Conservation (phyloP, 2,888 invertebrate species). For the Agrotis ipsilon region DNA sequence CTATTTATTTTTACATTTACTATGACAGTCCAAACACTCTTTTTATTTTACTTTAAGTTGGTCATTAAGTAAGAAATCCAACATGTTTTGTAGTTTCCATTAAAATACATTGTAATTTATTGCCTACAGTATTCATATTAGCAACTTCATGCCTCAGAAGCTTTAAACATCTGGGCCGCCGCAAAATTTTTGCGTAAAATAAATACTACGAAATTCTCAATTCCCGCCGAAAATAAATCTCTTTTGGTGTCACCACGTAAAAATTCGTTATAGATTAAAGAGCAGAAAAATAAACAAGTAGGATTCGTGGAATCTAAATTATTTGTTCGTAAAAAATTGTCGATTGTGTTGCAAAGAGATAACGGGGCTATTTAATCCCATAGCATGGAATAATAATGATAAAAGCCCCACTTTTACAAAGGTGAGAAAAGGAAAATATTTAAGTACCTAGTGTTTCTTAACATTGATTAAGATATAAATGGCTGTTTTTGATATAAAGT, state of each 20-base stretch:
- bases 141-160: constrained; percentile 13
- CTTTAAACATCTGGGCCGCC: constrained; percentile 20
- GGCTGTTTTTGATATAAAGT: too few relatives aligned
- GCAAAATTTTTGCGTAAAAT: constrained; percentile 44
- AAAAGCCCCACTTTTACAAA: constrained; percentile 31
- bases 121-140: constrained; percentile 7
- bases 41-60: too few relatives aligned
- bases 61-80: not conserved
- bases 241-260: constrained; percentile 42
- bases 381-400: not conserved
- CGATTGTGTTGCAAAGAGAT: constrained; percentile 60
- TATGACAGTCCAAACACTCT: not conserved
- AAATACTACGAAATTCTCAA: constrained; percentile 45
- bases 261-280: constrained; percentile 62
- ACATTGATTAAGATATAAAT: too few relatives aligned
- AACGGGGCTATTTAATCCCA: constrained; percentile 44
- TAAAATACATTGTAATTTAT: not conserved
- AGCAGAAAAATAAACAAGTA: constrained; percentile 61
- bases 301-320: constrained; percentile 45
- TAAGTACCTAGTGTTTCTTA: too few relatives aligned
- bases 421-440: not conserved
- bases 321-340: constrained; percentile 49
- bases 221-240: constrained; percentile 48
- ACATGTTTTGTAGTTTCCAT: not conserved
- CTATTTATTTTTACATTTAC: not conserved